Evolutionary conservation across 2,888 invertebrate genomes (phyloP), one percentile per base, ranked within the genome.

Genomic region (Cryptus viduatorius): DNA sequence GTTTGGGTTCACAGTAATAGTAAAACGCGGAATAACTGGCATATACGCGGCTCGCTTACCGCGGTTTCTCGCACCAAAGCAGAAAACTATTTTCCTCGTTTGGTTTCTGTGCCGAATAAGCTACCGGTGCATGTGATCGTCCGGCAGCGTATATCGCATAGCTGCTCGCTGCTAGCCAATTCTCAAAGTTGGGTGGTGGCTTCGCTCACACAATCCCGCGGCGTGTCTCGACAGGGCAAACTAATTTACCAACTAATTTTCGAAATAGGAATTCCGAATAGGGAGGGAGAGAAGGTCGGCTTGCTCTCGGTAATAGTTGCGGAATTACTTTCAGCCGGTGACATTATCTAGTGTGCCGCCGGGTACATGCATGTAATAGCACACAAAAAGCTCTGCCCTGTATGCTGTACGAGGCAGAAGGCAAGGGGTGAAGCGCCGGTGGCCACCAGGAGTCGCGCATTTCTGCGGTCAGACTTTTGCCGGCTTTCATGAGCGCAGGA

Each of bases 191-290:
- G 86, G 37, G 80, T 73, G 79, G 71, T 76, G 31, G 72, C 69
- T 68, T 1, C 73, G 67, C 61, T 80, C 69, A 16, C 65, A 65
- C 53, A 59, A 65, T 79, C 78, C 72, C 69, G 83, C 73, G 72
- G 68, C 72, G 76, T 75, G 79, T 80, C 83, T 79, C 65, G 59
- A 42, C 79, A 78, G 86, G 65, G 77, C 82, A 88, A 90, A 90
- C 90, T 89, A 89, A 90, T 90, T 90, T 90, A 82, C 89, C 81
- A 90, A 90, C 89, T 89, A 90, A 90, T 90, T 89, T 88, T 85
- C 87, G 86, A 87, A 89, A 90, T 79, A 87, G 89, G 85, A 88
- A 88, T 89, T 84, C 85, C 83, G 81, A 86, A 87, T 84, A 77
- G 79, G 83, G 71, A 69, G 69, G 61, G 82, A 37, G 37, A 37